Conservation (phyloP, 2,888 invertebrate species). For the Luperina nickerlii region DNA sequence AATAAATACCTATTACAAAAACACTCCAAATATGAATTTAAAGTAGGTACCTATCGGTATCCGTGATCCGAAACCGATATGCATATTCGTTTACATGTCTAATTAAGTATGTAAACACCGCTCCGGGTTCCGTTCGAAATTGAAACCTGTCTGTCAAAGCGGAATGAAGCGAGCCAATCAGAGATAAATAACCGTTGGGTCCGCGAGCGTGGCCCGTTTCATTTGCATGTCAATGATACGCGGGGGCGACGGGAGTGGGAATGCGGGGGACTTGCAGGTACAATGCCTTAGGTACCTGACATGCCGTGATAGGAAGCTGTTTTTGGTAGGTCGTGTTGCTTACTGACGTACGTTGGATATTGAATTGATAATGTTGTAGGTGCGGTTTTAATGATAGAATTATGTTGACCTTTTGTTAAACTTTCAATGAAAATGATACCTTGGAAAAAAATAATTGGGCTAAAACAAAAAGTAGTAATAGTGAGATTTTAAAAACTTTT, state of each 20-base stretch:
- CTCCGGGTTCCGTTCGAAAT: constrained; percentile 80
- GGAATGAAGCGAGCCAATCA: constrained; percentile 89
- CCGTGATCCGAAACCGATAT: constrained; percentile 55
- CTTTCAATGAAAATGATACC: neutral
- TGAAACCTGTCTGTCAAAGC: constrained; percentile 87
- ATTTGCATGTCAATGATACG: constrained; percentile 88
- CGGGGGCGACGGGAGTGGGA: constrained; percentile 64
- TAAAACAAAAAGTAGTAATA: neutral
- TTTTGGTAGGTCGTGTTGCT: constrained; percentile 62
- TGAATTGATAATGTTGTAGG: constrained; percentile 19
- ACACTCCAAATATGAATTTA: constrained; percentile 23
- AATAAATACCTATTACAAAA: neutral
- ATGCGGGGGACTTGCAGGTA: constrained; percentile 68
- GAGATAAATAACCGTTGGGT: constrained; percentile 88
- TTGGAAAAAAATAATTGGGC: neutral
- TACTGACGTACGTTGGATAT: constrained; percentile 22
- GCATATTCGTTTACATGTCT: constrained; percentile 74
- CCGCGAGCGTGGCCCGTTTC: constrained; percentile 84
- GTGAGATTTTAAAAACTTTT: constrained; percentile 14
- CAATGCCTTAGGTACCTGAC: constrained; percentile 83
- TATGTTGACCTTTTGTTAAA: neutral
- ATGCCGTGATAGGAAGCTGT: constrained; percentile 68
- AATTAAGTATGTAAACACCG: constrained; percentile 79
- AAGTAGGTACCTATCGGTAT: constrained; percentile 24
- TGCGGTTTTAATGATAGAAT: constrained; percentile 5